Base-by-base conservation (phyloP, 2,797 vertebrate genomes). In the Parambassis ranga region DNA sequence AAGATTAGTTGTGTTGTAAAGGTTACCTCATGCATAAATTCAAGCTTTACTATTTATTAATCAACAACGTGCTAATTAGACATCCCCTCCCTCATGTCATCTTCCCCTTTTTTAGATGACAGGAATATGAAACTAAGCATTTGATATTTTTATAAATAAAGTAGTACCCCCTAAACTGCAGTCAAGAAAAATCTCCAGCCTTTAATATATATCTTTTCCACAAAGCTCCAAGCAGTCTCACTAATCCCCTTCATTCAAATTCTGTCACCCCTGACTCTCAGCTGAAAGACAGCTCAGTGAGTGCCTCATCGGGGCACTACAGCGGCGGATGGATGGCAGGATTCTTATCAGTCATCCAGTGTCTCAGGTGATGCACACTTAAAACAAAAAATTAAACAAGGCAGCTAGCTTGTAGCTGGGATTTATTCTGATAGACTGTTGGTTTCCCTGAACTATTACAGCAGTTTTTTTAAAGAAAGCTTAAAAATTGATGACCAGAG, bases 21-120 rank as follows among this genome's bases (percentile, higher is more conserved):
- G 85, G 86, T 85, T 86, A 87, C 75, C 71, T 71, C 57, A 67
- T 84, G 77, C 72, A 80, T 82, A 71, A 81, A 84, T 85, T 74
- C 47, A 65, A 56, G 44, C 69, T 59, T 76, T 30, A 66, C 35
- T 60, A 59, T 82, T 78, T 80, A 75, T 78, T 84, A 75, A 88
- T 87, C 66, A 85, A 63, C 59, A 82, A 71, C 68, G 46, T 77
- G 64, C 65, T 80, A 81, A 87, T 83, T 81, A 85, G 64, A 44
- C 24, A 56, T 49, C 55, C 56, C 44, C 61, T 23, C 59, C 60
- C 51, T 35, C 22, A 13, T 36, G 20, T 44, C 20, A 47, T 66
- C 15, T 11, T 33, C 16, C 15, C 10, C 26, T 60, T 52, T 65
- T 50, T 81, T 20, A 66, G 66, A 67, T 70, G 60, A 69, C 53